Conservation (phyloP, 2,113 vertebrate genomes). For the Trematocara stigmaticum region DNA sequence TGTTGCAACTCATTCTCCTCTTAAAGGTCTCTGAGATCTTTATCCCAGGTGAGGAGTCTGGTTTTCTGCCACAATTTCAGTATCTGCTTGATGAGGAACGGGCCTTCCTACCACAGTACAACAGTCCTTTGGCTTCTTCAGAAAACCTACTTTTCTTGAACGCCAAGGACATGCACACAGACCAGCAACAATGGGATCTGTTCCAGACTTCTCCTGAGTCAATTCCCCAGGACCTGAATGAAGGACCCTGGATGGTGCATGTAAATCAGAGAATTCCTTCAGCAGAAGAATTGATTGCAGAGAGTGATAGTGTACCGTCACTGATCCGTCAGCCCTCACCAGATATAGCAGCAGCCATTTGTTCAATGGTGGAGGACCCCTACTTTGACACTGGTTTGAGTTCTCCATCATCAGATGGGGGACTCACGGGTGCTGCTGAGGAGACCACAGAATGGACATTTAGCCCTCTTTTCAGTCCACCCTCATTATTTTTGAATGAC, state of each 20-base stretch:
- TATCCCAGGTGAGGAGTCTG: conserved; percentile 23
- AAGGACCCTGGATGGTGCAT: neutral
- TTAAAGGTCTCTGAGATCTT: conserved; percentile 32
- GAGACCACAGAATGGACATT: neutral
- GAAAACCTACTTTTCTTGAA: neutral
- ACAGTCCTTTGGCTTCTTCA: neutral
- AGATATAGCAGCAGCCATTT: neutral
- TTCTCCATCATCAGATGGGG: neutral
- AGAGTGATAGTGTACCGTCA: neutral
- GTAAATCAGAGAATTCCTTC: neutral
- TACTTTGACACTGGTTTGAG: conserved; percentile 59
- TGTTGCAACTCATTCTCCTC: neutral
- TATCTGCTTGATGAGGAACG: neutral
- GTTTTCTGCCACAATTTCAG: neutral
- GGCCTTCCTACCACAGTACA: neutral
- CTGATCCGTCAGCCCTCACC: neutral
- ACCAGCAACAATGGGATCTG: neutral
- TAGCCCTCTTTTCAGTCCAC: neutral
- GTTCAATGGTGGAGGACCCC: conserved; percentile 73
- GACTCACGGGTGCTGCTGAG: neutral
- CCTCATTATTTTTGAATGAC: conserved; percentile 29
- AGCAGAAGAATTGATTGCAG: neutral
- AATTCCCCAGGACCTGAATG: neutral
- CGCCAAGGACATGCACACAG: neutral
- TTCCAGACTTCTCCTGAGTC: neutral